Percentiles rank a stretch among this genome's conserved stretches.
These are phyloP conservation scores for Tetraneura akinire DNA, from an alignment of 1,140 invertebrate species.

Conservation along the genomic window DNA sequence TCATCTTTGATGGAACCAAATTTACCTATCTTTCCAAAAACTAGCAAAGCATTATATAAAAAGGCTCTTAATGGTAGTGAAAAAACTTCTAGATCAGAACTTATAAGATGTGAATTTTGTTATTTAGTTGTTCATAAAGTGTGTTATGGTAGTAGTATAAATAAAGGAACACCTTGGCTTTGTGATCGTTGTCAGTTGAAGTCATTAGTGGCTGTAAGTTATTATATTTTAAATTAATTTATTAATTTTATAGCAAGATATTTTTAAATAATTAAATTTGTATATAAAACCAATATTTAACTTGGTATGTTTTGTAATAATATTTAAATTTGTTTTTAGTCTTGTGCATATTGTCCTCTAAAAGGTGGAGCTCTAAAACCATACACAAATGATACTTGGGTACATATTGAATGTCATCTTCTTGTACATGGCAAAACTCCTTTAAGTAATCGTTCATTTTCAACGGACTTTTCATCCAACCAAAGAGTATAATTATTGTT, in stretches of 20 bases:
- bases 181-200: slow-evolving; percentile 30
- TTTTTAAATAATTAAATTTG: no score
- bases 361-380: not conserved
- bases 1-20: not conserved
- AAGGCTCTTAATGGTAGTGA: not conserved
- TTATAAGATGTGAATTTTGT: slow-evolving; percentile 27
- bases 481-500: not conserved
- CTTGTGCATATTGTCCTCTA: slow-evolving; percentile 40
- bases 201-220: not conserved
- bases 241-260: not conserved
- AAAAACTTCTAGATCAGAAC: not conserved
- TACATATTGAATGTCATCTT: slow-evolving; percentile 32
- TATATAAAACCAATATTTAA: not conserved
- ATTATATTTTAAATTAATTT: not conserved
- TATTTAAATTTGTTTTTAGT: not conserved
- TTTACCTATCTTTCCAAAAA: not conserved
- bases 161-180: slow-evolving; percentile 44
- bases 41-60: slow-evolving; percentile 1
- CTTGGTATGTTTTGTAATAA: not conserved
- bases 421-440: not conserved
- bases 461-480: not conserved
- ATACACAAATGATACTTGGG: not conserved
- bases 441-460: not conserved
- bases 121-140: slow-evolving; percentile 32
- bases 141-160: slow-evolving; percentile 38